These are phyloP conservation scores for Linurgus olivaceus DNA, from an alignment of 2,797 vertebrate genomes.

Conservation along the genomic window DNA sequence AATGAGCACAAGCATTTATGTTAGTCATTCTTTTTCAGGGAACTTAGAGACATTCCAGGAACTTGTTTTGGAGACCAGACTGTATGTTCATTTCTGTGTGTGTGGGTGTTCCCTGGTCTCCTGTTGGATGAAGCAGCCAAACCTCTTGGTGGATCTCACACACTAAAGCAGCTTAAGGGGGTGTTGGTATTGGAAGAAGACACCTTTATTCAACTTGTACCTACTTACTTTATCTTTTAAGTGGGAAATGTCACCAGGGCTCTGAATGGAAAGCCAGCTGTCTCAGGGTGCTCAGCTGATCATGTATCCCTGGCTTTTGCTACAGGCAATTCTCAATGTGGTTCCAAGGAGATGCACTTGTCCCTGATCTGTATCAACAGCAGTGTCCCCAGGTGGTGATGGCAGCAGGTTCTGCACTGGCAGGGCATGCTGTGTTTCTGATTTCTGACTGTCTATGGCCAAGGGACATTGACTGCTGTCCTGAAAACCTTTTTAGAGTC, in stretches of 20 bases:
- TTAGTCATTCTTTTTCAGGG: neutral
- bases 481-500: neutral
- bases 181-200: neutral
- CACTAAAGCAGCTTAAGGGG: neutral
- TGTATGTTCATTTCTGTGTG: rapidly evolving
- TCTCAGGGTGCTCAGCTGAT: neutral
- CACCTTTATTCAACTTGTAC: neutral
- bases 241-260: neutral
- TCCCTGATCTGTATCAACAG: neutral
- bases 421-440: neutral
- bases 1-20: neutral
- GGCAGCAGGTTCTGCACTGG: rapidly evolving
- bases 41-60: neutral
- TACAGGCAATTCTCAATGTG: neutral
- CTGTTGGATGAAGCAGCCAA: neutral
- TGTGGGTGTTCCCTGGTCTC: neutral
- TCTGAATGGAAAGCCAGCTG: neutral
- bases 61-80: neutral
- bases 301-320: neutral
- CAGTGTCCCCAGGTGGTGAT: neutral
- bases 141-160: neutral
- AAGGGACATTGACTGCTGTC: neutral
- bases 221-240: neutral
- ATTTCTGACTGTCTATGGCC: neutral
- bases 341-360: neutral